These are phyloP conservation scores for Phylloscopus collybita DNA, from an alignment of 2,797 vertebrate species.

Conservation along the genomic window DNA sequence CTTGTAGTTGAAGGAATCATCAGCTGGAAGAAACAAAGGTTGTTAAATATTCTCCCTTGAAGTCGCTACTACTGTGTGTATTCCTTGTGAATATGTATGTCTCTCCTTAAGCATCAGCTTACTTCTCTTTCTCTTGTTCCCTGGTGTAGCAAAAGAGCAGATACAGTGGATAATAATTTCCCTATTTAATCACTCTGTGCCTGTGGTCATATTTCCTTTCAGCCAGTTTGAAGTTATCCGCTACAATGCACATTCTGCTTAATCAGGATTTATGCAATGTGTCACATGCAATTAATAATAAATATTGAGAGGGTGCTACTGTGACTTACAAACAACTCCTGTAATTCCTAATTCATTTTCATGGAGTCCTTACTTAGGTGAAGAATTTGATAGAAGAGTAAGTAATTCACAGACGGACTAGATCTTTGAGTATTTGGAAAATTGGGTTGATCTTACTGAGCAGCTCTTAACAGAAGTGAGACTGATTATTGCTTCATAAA, in stretches of 20 bases:
- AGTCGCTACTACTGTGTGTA: background rate
- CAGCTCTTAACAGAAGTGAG: background rate
- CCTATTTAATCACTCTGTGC: background rate
- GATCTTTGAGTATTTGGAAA: background rate
- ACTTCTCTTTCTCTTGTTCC: background rate
- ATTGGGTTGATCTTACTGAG: background rate
- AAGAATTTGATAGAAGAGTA: background rate
- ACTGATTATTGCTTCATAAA: background rate
- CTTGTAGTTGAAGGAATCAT: conserved; percentile 83
- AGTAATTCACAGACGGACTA: background rate
- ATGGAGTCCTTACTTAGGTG: background rate
- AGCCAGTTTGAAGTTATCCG: background rate
- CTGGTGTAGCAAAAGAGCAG: background rate
- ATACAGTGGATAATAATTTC: background rate
- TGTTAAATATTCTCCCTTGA: background rate
- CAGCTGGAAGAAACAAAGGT: conserved; percentile 73
- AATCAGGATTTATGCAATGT: background rate
- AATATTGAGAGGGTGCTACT: background rate
- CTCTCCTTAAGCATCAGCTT: background rate
- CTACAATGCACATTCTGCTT: background rate
- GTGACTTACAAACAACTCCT: background rate
- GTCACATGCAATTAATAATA: conserved; percentile 11
- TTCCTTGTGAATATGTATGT: background rate
- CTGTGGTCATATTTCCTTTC: background rate
- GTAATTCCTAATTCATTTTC: background rate